Evolutionary conservation across 2,888 invertebrate genomes (phyloP).

Genomic region (Smittia aterrima): DNA sequence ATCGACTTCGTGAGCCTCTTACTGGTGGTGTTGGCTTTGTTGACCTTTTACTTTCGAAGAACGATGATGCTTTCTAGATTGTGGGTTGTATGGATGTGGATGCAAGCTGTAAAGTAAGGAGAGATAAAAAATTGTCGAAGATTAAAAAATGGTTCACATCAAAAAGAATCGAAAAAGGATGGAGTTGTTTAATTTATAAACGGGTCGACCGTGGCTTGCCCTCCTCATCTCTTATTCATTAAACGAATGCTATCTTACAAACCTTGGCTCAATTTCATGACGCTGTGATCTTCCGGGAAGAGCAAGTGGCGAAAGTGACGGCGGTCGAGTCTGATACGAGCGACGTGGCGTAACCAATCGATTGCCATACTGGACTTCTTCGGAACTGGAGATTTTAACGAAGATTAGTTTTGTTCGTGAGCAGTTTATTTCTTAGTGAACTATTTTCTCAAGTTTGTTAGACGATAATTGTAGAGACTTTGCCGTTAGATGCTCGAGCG

Average conservation of each 20-base stretch:
- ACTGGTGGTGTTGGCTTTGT: not conserved
- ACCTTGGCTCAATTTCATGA: slow-evolving; percentile 7
- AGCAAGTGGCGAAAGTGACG: not conserved
- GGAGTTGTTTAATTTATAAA: not conserved
- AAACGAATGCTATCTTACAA: not conserved
- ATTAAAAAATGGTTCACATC: not conserved
- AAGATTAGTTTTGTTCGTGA: too few species aligned
- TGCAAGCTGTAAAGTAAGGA: slow-evolving; percentile 15
- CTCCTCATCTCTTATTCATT: not conserved
- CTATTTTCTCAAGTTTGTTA: not conserved
- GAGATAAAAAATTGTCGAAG: not conserved
- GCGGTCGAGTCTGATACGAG: not conserved
- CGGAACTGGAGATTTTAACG: not conserved
- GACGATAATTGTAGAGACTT: not conserved
- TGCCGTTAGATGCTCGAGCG: not conserved
- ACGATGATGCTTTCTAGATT: slow-evolving; percentile 15
- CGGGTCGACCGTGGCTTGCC: not conserved
- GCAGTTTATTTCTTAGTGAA: too few species aligned
- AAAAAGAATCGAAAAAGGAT: not conserved
- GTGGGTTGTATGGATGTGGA: slow-evolving; percentile 25
- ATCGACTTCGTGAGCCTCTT: not conserved
- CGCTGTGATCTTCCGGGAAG: not conserved
- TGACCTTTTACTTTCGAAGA: slow-evolving; percentile 17
- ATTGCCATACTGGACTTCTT: slow-evolving; percentile 13
- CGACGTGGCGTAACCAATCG: slow-evolving; percentile 1